Base-by-base conservation (phyloP, 2,797 vertebrate species). In the Pteropus rufus region DNA sequence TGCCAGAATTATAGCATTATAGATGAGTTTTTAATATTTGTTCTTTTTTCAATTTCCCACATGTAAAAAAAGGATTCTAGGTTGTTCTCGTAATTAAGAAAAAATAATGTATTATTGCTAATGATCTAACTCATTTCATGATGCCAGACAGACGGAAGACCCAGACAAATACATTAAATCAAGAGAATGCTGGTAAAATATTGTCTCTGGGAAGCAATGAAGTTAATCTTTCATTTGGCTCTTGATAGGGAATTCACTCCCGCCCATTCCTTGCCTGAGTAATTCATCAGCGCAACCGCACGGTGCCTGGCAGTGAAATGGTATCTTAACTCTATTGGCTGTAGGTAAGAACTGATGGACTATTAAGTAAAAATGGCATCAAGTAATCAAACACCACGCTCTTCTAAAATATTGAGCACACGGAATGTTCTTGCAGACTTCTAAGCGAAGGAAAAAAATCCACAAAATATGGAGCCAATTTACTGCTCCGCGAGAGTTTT, bases 121-220 rank as follows among this genome's bases (percentile, higher is more conserved):
- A 82, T 69, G 73, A 26, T 18, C 31, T 76, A 82, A 39, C 34
- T 92, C 81, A 93, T 85, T 65, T 88, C 76, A 49, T 26, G 52
- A 91, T 79, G 23, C 39, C 67, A 56, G 58, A 64, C 54, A 62
- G 60, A 72, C 23, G 18, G 9, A 76, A 97, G 75, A 96, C 70
- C 34, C 44, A 96, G 60, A 83, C 75, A 97, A 97, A 98, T 91
- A 84, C 3, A 93, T 96, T 98, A 91, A 97, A 96, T 97, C 76
- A 91, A 91, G 89, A 93, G 95, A 96, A 95, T 62, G 39, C 79
- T 97, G 83, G 94, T 96, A 96, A 97, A 94, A 69, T 80, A 87
- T 96, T 80, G 96, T 90, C 49, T 89, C 94, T 93, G 88, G 95
- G 91, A 97, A 96, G 69, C 36, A 84, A 84, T 64, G 16, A 89